Evolutionary conservation across 2,797 vertebrate species (phyloP), one percentile per base, ranked within the genome.

Genomic region (Bovichtus diacanthus): DNA sequence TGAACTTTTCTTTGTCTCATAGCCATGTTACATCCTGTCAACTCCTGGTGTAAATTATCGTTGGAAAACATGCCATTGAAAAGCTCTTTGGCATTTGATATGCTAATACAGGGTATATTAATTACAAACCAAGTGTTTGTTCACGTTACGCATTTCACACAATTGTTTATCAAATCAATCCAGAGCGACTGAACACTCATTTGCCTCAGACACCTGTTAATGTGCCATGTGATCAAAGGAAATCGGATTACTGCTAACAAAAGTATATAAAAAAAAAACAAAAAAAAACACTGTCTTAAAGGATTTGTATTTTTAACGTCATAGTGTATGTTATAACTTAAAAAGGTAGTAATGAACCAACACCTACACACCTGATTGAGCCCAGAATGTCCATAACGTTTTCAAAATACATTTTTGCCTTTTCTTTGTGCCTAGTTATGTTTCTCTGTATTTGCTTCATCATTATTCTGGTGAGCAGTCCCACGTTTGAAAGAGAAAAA

Each of bases 401-500:
- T 87, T 93, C 92, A 82, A 89, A 72, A 87, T 92, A 82, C 87
- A 91, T 91, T 92, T 92, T 90, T 84, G 88, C 90, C 82, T 70
- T 73, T 85, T 90, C 80, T 84, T 79, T 90, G 66, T 76, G 76
- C 72, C 76, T 86, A 74, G 81, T 85, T 84, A 89, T 90, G 87
- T 92, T 92, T 92, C 86, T 95, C 89, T 90, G 94, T 90, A 94
- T 91, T 90, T 89, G 92, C 94, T 96, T 96, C 95, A 97, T 97
- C 95, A 95, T 95, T 96, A 97, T 98, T 97, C 96, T 92, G 93
- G 94, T 94, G 95, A 94, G 96, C 95, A 95, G 95, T 91, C 94
- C 92, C 94, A 95, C 90, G 95, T 96, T 94, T 92, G 87, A 92
- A 90, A 90, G 80, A 86, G 86, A 84, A 90, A 90, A 92, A 92